phyloP scores from a whole-genome alignment of 2,797 vertebrate genomes.

The Dallia pectoralis region DNA sequence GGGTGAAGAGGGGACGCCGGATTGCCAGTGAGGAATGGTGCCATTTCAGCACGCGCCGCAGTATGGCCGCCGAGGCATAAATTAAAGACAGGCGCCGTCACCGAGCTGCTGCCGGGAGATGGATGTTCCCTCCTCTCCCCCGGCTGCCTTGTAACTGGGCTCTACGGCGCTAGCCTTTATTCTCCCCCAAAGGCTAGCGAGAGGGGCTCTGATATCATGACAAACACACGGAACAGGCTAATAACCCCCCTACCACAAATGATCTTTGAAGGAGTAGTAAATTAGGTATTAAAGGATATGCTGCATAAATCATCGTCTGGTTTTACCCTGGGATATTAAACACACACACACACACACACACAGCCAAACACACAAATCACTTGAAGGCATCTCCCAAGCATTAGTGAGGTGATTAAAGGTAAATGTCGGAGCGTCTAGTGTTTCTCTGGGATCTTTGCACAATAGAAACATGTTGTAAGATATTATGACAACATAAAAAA shows the following conservation, averaged over 20 bases:
- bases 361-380: slow-evolving; percentile 17
- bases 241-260: slow-evolving; percentile 37
- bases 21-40: slow-evolving; percentile 69
- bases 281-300: slow-evolving; percentile 34
- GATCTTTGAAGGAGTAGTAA: slow-evolving; percentile 28
- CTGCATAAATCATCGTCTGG: slow-evolving; percentile 27
- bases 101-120: slow-evolving; percentile 57
- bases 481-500: slow-evolving; percentile 33
- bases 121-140: slow-evolving; percentile 59
- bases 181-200: slow-evolving; percentile 38
- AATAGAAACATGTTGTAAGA: slow-evolving; percentile 11
- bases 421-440: slow-evolving; percentile 32
- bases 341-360: slow-evolving; percentile 8
- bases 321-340: slow-evolving; percentile 13
- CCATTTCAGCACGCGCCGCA: slow-evolving; percentile 68
- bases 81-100: slow-evolving; percentile 66
- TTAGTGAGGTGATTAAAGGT: slow-evolving; percentile 38
- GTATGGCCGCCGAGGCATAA: slow-evolving; percentile 67
- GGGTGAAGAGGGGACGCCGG: slow-evolving; percentile 36
- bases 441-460: slow-evolving; percentile 22
- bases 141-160: slow-evolving; percentile 52
- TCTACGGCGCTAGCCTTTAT: slow-evolving; percentile 18
- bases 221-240: not conserved
- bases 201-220: slow-evolving; percentile 39
- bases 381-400: slow-evolving; percentile 14